Conservation (phyloP, 2,113 vertebrate genomes). For the Embiotoca jacksoni region DNA sequence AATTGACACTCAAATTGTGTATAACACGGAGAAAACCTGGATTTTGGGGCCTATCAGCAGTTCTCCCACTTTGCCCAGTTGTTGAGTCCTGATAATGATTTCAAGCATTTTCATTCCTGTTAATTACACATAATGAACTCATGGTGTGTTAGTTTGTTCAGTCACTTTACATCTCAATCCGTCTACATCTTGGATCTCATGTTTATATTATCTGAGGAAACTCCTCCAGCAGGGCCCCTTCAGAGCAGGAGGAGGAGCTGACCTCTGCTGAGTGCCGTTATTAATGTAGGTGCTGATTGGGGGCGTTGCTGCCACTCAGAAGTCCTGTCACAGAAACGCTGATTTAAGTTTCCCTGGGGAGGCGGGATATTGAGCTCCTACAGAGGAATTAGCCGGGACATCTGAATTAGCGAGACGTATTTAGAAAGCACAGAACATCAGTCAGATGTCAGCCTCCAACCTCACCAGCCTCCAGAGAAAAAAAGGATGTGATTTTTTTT, state of each 20-base stretch:
- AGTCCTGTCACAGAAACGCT: slow-evolving; percentile 63
- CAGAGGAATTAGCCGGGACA: slow-evolving; percentile 56
- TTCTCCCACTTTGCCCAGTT: no score
- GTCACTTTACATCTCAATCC: neutral
- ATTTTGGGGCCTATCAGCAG: no score
- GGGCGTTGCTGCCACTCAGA: slow-evolving; percentile 67
- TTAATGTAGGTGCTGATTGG: slow-evolving; percentile 74
- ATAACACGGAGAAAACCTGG: no score
- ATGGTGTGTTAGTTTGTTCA: no score
- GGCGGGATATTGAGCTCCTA: slow-evolving; percentile 50
- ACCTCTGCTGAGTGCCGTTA: slow-evolving; percentile 63
- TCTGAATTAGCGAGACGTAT: slow-evolving; percentile 41
- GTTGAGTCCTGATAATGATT: no score
- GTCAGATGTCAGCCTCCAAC: slow-evolving; percentile 19
- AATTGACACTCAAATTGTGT: no score
- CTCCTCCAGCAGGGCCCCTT: slow-evolving; percentile 17
- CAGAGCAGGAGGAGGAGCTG: slow-evolving; percentile 52
- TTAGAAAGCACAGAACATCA: slow-evolving; percentile 31
- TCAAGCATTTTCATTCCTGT: no score
- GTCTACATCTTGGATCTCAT: neutral
- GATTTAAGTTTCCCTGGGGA: slow-evolving; percentile 70
- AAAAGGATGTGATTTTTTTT: neutral
- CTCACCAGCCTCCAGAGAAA: neutral
- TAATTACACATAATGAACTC: no score
- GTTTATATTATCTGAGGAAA: slow-evolving; percentile 16